Base-by-base conservation (phyloP, 1,140 invertebrate species). In the Drosophila punjabiensis region DNA sequence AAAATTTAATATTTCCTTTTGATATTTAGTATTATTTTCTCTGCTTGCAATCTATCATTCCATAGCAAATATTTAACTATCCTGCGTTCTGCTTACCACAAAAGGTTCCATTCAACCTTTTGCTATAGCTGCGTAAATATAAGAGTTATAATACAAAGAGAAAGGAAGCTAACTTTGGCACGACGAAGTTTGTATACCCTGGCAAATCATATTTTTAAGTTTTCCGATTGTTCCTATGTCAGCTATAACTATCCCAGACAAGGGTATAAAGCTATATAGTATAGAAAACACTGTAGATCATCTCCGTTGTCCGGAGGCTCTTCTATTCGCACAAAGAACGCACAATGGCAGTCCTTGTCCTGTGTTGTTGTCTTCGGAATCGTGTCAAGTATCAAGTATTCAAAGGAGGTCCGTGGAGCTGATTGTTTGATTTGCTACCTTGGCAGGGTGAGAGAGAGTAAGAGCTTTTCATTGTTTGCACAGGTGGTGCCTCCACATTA, bases 341-440 rank as follows among this genome's bases (percentile, higher is more conserved):
- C 68, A 88, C 84, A 88, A 88, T 85, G 85, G 33, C 79, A 84
- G 71, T 88, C 85, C 85, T 88, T 88, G 85, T 88, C 66, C 87
- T 37, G 35, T 45, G 58, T 35, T 33, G 56, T 65, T 64, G 62
- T 68, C 50, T 65, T 87, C 48, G 55, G 76, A 88, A 88, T 80
- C 85, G 85, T 88, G 85, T 88, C 85, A 88, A 88, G 85, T 88
- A 88, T 89, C 85, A 70, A 82, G 86, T 76, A 47, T 48, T 62
- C 30, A 75, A 53, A 78, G 41, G 56, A 73, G 67, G 18, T 45
- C 66, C 53, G 14, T 35, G 30, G 70, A 71, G 58, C 30, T 79
- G 82, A 50, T 76, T 84, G 76, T 68, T 86, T 86, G 75, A 78
- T 81, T 88, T 88, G 77, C 73, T 80, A 77, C 63, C 66, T 63